phyloP scores from a whole-genome alignment of 2,888 invertebrate species.

The Drosophila helvetica region DNA sequence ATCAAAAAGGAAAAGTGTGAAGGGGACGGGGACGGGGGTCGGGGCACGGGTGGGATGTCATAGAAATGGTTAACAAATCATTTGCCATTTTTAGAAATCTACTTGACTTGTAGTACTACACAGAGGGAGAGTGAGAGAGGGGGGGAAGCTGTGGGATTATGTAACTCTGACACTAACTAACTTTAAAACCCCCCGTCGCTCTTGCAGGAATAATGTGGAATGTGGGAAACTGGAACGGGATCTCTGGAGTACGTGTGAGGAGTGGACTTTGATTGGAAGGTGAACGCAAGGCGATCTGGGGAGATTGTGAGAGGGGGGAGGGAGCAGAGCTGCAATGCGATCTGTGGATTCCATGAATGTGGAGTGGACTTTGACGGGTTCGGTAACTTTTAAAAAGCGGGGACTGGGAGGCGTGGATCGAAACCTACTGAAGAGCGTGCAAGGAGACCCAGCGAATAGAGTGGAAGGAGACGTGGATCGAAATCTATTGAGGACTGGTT shows the following conservation, averaged over 20 bases:
- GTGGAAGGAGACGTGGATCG: not conserved
- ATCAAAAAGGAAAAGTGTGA: conserved; percentile 46
- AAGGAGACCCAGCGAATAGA: not conserved
- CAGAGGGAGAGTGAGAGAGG: not conserved
- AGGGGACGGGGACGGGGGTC: conserved; percentile 16
- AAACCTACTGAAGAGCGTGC: not conserved
- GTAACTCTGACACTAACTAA: conserved; percentile 65
- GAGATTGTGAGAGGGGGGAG: not conserved
- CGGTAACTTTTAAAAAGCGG: conserved; percentile 14
- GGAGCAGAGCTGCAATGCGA: not conserved
- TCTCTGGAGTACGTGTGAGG: not conserved
- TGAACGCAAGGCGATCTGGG: not conserved
- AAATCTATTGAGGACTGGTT: not conserved
- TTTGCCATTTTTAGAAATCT: conserved; percentile 73
- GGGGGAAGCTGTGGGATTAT: conserved; percentile 47
- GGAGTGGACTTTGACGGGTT: conserved; percentile 15
- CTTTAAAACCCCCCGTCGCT: conserved; percentile 41
- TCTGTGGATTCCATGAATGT: not conserved
- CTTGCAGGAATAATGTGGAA: conserved; percentile 20
- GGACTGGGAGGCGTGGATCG: conserved; percentile 15
- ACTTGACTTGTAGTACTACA: conserved; percentile 59
- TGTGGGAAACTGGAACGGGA: conserved; percentile 23
- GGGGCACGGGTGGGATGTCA: conserved; percentile 33
- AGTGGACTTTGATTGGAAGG: not conserved
- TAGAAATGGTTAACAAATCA: conserved; percentile 61